Conservation (phyloP, 2,888 invertebrate species). For the Zhuqinia jingwanae region DNA sequence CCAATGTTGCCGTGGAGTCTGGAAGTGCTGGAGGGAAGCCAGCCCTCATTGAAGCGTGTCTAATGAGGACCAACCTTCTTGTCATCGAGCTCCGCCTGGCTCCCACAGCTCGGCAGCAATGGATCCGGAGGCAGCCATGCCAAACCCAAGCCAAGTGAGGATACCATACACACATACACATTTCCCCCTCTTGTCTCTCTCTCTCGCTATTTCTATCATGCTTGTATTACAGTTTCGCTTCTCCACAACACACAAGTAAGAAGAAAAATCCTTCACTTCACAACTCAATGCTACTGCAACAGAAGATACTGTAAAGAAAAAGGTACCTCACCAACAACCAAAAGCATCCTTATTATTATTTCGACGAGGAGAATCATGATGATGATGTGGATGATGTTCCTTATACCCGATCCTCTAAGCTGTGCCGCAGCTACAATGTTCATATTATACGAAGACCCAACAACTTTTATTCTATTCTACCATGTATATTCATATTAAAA, state of each 20-base stretch:
- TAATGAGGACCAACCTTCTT: constrained; percentile 78
- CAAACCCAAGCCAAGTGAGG: constrained; percentile 73
- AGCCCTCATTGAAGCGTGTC: constrained; percentile 78
- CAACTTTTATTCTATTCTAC: background rate
- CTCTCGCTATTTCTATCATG: background rate
- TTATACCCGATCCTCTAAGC: background rate
- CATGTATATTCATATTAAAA: constrained; percentile 30
- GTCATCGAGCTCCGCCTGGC: constrained; percentile 79
- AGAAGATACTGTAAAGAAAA: constrained; percentile 47
- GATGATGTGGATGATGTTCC: background rate
- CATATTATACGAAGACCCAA: background rate
- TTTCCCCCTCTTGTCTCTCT: constrained; percentile 54
- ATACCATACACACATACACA: constrained; percentile 63
- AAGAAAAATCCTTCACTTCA: constrained; percentile 1
- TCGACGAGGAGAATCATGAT: constrained; percentile 16
- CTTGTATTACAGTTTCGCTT: constrained; percentile 10
- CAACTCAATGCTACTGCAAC: constrained; percentile 3
- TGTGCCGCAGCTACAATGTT: background rate
- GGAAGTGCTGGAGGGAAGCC: constrained; percentile 75
- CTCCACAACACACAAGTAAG: constrained; percentile 12
- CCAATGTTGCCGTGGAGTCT: constrained; percentile 74
- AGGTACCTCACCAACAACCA: constrained; percentile 46
- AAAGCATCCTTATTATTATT: constrained; percentile 29
- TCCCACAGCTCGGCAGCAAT: constrained; percentile 75
- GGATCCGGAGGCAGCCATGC: constrained; percentile 76